Base-by-base conservation (phyloP, 2,113 vertebrate genomes). In the Aldabrachelys gigantea region DNA sequence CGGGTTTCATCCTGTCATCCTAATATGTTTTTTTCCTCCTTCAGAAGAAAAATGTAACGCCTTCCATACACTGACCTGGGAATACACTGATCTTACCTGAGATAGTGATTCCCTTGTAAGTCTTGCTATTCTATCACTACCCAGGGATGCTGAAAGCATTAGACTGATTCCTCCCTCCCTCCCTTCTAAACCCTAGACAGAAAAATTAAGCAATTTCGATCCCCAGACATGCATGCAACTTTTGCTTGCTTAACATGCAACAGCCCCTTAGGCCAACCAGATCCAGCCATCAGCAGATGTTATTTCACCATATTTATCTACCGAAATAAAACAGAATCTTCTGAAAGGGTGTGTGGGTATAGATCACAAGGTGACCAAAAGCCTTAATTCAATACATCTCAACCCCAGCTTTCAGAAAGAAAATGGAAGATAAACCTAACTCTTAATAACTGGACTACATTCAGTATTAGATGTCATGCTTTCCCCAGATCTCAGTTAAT, bases 251-350 rank as follows among this genome's bases (percentile, higher is more conserved):
- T 84, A 52, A 80, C 80, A 27, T 80, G 27, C 16, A 75, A 35
- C 35, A 75, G 79, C 10, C 57, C 69, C 21, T 72, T 62, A 76
- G 52, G 35, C 21, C 85, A 91, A 92, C 4, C 81, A 94, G 93
- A 90, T 95, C 92, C 89, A 94, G 92, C 81, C 94, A 93, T 35
- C 47, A 62, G 62, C 31, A 92, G 9, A 53, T 2, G 72, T 38
- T 14, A 47, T 31, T 69, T 87, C 24, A 78, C 2, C 78, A 27
- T 17, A 75, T n/a, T 49, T 25, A 59, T 49, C 27, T 75, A 49
- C 25, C 87, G 56, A 83, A 44, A 56, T 1, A 80, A 82, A 16
- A 92, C 8, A 2, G 12, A 3, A 72, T 24, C 8, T 92, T 69
- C 6, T 10, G 8, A 85, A 94, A 82, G 3, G 11, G 9, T 54